Evolutionary conservation across 2,888 invertebrate genomes (phyloP).

Genomic region (Pollenia griseotomentosa): DNA sequence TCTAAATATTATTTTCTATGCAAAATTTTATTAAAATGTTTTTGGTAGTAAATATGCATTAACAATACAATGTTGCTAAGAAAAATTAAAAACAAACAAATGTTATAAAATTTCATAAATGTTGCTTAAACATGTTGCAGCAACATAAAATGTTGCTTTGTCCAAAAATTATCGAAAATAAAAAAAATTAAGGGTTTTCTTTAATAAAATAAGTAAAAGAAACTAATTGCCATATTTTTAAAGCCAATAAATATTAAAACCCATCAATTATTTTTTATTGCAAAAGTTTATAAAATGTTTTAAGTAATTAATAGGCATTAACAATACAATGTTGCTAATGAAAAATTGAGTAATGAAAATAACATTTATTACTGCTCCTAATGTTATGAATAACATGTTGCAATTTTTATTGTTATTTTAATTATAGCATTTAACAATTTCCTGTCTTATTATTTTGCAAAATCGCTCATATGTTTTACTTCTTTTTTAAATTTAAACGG

Average conservation of each 20-base stretch:
- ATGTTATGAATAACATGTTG: neutral
- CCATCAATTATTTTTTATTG: too few species aligned
- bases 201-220: too few species aligned
- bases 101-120: neutral
- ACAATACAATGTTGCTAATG: neutral
- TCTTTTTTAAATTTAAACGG: slow-evolving; percentile 3
- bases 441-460: slow-evolving; percentile 18
- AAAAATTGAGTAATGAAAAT: neutral
- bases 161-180: neutral
- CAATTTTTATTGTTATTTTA: neutral
- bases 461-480: slow-evolving; percentile 58
- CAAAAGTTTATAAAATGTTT: too few species aligned
- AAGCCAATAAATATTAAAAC: too few species aligned
- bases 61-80: neutral
- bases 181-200: too few species aligned
- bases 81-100: neutral
- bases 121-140: slow-evolving; percentile 20
- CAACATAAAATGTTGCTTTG: neutral
- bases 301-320: neutral
- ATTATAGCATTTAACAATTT: slow-evolving; percentile 33
- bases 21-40: too few species aligned
- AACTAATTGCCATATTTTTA: too few species aligned
- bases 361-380: neutral
- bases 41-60: neutral
- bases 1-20: too few species aligned